A percentile compares a stretch with the other conserved stretches of the same genome.
Evolutionary conservation across 35 echinoderm and acorn worm genomes (phyloP).

Genomic region (Hemicentrotus pulcherrimus): DNA sequence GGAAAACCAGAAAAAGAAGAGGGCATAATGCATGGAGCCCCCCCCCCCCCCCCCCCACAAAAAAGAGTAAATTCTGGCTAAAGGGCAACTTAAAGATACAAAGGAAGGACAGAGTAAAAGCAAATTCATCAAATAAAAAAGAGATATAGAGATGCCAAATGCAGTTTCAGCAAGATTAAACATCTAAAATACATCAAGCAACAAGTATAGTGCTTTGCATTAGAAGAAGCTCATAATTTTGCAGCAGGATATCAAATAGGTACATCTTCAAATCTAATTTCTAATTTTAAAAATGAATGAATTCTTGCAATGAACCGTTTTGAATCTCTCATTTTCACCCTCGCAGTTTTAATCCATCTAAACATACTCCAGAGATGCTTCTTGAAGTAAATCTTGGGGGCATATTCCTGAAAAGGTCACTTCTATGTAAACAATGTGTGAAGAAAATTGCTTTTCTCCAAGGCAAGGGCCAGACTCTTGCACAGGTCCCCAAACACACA

Average conservation of each 20-base stretch:
- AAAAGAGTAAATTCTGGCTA: no score
- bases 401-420: conserved; percentile 33
- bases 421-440: conserved; percentile 28
- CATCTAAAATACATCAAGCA: neutral
- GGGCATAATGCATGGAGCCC: neutral
- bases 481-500: neutral
- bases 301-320: neutral
- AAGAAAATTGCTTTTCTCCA: conserved; percentile 42
- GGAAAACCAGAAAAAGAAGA: neutral
- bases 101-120: neutral
- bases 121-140: neutral
- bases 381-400: conserved; percentile 20
- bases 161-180: neutral
- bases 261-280: no score
- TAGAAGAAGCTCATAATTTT: no score
- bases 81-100: neutral
- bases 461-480: neutral
- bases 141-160: neutral
- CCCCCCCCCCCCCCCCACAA: no score
- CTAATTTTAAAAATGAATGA: neutral
- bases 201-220: no score
- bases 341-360: neutral
- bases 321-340: neutral
- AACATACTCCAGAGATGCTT: neutral
- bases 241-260: no score